Evolutionary conservation across 2,888 invertebrate species (phyloP).

Genomic region (Sepioteuthis lessoniana): DNA sequence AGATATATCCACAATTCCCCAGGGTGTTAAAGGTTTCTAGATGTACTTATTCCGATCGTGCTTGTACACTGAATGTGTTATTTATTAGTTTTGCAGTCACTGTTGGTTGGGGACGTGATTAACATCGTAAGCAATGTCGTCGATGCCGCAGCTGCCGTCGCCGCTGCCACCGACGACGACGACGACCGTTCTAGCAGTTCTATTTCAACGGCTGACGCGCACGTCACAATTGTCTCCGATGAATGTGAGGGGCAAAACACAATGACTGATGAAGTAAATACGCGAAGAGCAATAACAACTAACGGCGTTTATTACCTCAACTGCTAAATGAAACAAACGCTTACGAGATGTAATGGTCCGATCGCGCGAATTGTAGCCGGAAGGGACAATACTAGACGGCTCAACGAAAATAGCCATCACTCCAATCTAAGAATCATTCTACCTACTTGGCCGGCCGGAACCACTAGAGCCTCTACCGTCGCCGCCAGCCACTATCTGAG

Average conservation of each 20-base stretch:
- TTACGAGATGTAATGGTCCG: constrained; percentile 17
- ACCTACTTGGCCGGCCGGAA: constrained; percentile 1
- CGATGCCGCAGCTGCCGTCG: too few relatives aligned
- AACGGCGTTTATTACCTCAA: constrained; percentile 11
- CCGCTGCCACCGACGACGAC: too few relatives aligned
- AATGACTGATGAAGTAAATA: neutral
- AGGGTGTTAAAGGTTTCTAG: neutral
- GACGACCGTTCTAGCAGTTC: too few relatives aligned
- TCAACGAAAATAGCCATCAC: neutral
- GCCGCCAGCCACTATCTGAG: neutral
- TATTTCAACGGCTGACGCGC: neutral
- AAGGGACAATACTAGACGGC: neutral
- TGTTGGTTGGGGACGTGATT: too few relatives aligned
- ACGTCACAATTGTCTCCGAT: neutral
- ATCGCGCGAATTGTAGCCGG: neutral
- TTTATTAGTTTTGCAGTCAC: too few relatives aligned
- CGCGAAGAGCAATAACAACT: neutral
- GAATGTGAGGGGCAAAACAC: neutral
- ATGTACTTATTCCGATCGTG: too few relatives aligned
- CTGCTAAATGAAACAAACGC: neutral
- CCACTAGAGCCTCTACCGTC: neutral
- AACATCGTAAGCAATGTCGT: too few relatives aligned
- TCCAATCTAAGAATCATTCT: neutral
- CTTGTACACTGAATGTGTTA: too few relatives aligned
- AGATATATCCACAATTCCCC: neutral